Percentiles rank a stretch among this genome's conserved stretches.
phyloP scores from a whole-genome alignment of 2,113 vertebrate species.

The Blennius ocellaris region DNA sequence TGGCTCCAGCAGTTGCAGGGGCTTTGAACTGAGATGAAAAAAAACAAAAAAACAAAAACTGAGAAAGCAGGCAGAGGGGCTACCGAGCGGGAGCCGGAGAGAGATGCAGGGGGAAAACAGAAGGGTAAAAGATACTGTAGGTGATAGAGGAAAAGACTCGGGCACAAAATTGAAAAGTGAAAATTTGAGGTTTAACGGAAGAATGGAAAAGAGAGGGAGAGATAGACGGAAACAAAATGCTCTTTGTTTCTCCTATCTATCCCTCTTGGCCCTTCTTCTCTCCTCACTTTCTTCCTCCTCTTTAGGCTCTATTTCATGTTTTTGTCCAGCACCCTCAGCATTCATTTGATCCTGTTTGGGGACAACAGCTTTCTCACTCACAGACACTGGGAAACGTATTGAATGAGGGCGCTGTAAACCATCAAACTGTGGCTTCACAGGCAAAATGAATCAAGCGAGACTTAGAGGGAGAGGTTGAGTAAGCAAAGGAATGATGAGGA shows the following conservation, averaged over 20 bases:
- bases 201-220: neutral
- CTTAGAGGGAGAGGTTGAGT: constrained; percentile 9
- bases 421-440: constrained; percentile 19
- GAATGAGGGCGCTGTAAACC: constrained; percentile 22
- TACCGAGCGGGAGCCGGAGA: constrained; percentile 60
- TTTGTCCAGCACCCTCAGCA: constrained; percentile 18
- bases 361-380: constrained; percentile 31
- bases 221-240: constrained; percentile 1
- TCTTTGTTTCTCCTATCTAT: neutral
- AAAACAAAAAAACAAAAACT: no score
- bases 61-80: constrained; percentile 61
- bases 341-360: constrained; percentile 53
- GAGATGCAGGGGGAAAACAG: constrained; percentile 43
- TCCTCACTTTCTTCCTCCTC: constrained; percentile 8
- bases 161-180: constrained; percentile 45
- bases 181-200: constrained; percentile 34
- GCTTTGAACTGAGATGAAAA: constrained; percentile 78
- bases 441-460: constrained; percentile 41
- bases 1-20: constrained; percentile 67
- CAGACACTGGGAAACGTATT: constrained; percentile 18
- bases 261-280: constrained; percentile 16
- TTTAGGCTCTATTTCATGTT: constrained; percentile 15
- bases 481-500: constrained; percentile 15
- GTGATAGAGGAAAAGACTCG: constrained; percentile 53
- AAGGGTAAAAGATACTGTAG: constrained; percentile 55